Base-by-base conservation (phyloP, 1,140 invertebrate species). In the Armadillidium nasatum region DNA sequence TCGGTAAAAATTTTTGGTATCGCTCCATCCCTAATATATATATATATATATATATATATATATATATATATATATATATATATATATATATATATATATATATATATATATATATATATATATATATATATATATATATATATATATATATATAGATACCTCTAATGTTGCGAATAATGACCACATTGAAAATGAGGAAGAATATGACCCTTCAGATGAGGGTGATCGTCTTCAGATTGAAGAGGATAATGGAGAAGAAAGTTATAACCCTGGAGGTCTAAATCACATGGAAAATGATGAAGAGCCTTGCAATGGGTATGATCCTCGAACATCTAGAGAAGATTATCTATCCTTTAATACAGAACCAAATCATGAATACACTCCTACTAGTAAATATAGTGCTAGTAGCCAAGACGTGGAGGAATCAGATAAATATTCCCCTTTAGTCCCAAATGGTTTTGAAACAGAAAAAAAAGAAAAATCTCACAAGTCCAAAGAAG, bases 141-240 rank as follows among this genome's bases (percentile, higher is more conserved):
- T 33, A 33, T 33, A 33, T 33, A 33, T 33, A 33, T 33, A 33
- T 33, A 6, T 33, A 33, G 6, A 33, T 1, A 33, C 33, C 6
- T 33, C 33, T 3, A 33, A 1, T 33, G 6, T 33, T 73, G 78
- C 76, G 46, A 80, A 72, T 76, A 76, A 44, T 44, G 78, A 77
- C n/a, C 73, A 73, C 23, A 68, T 76, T 22, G 70, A 71, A 13
- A 54, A 74, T 73, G 77, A 81, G 60, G 79, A 81, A 44, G 78
- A 82, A 10, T 79, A 80, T 54, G 79, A 76, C n/a, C 79, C 76
- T 45, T 73, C 76, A 60, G 68, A 80, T 46, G 76, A 79, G 46
- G 71, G 78, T 77, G 70, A 80, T 21, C 70, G 71, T 11, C 68
- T 66, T 44, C 73, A 76, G 50, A 78, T 73, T 67, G 66, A 70